Percentiles rank a stretch among this genome's conserved stretches.
phyloP scores from a whole-genome alignment of 2,888 invertebrate genomes.

The Holacanthella duospinosa region DNA sequence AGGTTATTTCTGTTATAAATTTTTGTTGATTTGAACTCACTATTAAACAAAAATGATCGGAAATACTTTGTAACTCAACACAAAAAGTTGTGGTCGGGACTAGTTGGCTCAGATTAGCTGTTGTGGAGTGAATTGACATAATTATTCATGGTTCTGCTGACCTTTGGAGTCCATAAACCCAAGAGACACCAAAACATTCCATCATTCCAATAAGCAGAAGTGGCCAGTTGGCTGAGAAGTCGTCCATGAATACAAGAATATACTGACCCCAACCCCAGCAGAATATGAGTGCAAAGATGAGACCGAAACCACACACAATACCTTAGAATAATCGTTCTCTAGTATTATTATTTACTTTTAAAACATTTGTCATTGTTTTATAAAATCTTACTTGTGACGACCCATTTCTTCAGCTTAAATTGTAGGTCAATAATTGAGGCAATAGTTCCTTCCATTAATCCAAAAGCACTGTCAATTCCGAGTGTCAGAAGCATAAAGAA shows the following conservation, averaged over 20 bases:
- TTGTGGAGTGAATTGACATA: too few species aligned
- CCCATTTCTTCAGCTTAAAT: slow-evolving; percentile 11
- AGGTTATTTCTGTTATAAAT: too few species aligned
- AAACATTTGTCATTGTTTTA: not conserved
- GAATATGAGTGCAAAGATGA: slow-evolving; percentile 10
- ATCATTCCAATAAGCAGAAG: slow-evolving; percentile 14
- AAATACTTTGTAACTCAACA: too few species aligned
- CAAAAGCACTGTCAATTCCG: slow-evolving; percentile 22
- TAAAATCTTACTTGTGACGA: slow-evolving; percentile 10
- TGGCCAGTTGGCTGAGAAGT: slow-evolving; percentile 22
- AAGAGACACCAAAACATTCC: slow-evolving; percentile 16
- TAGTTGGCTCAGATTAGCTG: too few species aligned
- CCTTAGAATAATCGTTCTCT: not conserved
- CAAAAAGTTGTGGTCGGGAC: too few species aligned
- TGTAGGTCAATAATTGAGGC: slow-evolving; percentile 13
- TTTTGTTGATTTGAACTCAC: too few species aligned
- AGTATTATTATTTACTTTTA: not conserved
- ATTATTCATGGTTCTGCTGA: too few species aligned
- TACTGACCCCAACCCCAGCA: slow-evolving; percentile 17
- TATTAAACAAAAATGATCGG: too few species aligned
- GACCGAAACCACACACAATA: not conserved
- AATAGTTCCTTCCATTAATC: slow-evolving; percentile 19
- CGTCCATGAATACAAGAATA: slow-evolving; percentile 19
- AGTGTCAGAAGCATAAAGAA: slow-evolving; percentile 22
- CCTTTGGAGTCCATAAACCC: slow-evolving; percentile 20